Percentiles rank a stretch among this genome's conserved stretches.
Conservation (phyloP, 2,888 invertebrate species). For the Prostheceraeus crozeri region DNA sequence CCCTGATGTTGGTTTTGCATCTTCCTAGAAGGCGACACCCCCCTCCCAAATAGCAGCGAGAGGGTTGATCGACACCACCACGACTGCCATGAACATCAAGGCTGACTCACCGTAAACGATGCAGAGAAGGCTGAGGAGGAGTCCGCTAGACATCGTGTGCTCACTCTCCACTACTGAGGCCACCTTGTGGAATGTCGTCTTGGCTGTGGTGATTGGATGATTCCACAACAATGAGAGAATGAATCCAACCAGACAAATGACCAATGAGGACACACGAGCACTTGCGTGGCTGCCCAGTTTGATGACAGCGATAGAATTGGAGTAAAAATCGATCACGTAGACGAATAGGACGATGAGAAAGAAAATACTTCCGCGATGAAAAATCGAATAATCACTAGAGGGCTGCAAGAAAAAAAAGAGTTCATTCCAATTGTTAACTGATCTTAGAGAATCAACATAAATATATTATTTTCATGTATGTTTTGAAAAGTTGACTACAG, state of each 20-base stretch:
- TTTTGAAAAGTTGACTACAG: no score
- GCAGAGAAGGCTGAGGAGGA: background rate
- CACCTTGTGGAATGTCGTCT: conserved; percentile 15
- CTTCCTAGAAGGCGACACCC: no score
- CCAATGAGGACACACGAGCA: background rate
- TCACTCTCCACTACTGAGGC: background rate
- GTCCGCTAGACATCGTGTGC: conserved; percentile 14
- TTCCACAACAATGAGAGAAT: conserved; percentile 23
- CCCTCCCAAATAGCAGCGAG: no score
- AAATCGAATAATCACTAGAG: no score
- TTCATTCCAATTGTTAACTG: no score
- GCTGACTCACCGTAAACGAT: conserved; percentile 30
- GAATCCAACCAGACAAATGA: background rate
- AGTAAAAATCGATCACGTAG: conserved; percentile 7
- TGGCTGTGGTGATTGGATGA: conserved; percentile 21
- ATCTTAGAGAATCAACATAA: no score
- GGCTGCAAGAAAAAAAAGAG: no score
- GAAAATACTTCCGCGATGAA: no score
- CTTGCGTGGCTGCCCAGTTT: conserved; percentile 11
- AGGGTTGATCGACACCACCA: no score
- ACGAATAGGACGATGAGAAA: conserved; percentile 6
- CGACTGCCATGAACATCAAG: no score
- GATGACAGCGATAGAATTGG: background rate
- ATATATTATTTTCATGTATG: no score
- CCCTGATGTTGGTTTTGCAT: no score